Percentiles rank a stretch among this genome's conserved stretches.
phyloP scores from a whole-genome alignment of 2,113 vertebrate species.

The Nothocercus julius region DNA sequence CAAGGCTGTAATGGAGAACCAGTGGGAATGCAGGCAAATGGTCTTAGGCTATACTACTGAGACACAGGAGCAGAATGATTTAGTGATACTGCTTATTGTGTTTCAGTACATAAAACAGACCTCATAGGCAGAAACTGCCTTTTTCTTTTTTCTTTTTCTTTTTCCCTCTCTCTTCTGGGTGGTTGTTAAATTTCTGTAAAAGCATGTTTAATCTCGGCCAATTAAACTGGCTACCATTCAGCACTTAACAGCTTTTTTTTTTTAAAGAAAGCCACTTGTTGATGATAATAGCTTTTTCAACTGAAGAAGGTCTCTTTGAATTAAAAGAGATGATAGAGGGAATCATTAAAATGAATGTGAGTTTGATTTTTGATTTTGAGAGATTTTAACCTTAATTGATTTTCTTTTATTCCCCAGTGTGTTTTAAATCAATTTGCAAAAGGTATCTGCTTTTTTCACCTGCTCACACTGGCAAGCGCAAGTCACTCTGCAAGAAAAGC shows the following conservation, averaged over 20 bases:
- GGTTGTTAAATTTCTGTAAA: background rate
- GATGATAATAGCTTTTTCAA: background rate
- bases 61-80: background rate
- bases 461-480: background rate
- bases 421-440: background rate
- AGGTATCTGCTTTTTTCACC: background rate
- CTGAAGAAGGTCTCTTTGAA: background rate
- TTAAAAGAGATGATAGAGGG: background rate
- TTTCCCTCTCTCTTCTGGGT: background rate
- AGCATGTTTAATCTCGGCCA: background rate
- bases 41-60: background rate
- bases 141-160: fast-evolving
- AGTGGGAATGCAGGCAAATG: background rate
- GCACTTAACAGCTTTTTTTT: background rate
- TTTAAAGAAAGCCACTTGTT: background rate
- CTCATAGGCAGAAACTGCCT: background rate
- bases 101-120: background rate
- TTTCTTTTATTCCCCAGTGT: background rate
- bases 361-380: conserved; percentile 26
- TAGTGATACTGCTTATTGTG: background rate
- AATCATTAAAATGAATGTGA: background rate
- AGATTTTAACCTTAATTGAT: background rate
- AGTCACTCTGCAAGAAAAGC: background rate
- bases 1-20: background rate
- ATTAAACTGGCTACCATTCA: background rate